Evolutionary conservation across 2,888 invertebrate species (phyloP).

Genomic region (Macroteleia sp.): DNA sequence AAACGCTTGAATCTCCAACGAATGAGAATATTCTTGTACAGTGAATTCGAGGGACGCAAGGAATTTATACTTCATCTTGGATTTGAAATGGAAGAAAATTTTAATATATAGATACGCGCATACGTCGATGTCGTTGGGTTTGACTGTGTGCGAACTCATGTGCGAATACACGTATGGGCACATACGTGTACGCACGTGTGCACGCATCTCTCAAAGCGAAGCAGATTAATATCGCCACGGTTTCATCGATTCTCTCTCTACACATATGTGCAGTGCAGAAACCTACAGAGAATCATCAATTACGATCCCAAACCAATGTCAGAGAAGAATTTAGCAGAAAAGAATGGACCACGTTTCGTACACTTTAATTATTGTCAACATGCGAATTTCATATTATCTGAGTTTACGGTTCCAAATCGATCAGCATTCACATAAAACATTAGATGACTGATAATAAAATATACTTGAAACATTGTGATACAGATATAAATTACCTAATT

Average conservation of each 20-base stretch:
- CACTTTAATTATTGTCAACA: constrained; percentile 38
- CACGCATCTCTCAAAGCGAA: constrained; percentile 64
- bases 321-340: constrained; percentile 63
- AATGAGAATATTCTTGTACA: constrained; percentile 27
- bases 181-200: constrained; percentile 58
- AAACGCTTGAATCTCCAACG: constrained; percentile 1
- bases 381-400: no score
- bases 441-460: no score
- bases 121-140: constrained; percentile 5
- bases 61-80: constrained; percentile 56
- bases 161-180: constrained; percentile 36
- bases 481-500: no score
- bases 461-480: no score
- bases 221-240: constrained; percentile 68
- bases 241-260: constrained; percentile 66
- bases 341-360: constrained; percentile 49
- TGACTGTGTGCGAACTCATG: constrained; percentile 17
- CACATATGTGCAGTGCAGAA: constrained; percentile 60
- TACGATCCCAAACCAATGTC: constrained; percentile 68
- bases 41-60: constrained; percentile 40
- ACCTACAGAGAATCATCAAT: constrained; percentile 69
- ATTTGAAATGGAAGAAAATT: constrained; percentile 63
- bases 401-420: no score
- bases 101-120: constrained; percentile 62
- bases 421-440: no score